Evolutionary conservation across 2,113 vertebrate genomes (phyloP).

Genomic region (Ariopsis seemanni): DNA sequence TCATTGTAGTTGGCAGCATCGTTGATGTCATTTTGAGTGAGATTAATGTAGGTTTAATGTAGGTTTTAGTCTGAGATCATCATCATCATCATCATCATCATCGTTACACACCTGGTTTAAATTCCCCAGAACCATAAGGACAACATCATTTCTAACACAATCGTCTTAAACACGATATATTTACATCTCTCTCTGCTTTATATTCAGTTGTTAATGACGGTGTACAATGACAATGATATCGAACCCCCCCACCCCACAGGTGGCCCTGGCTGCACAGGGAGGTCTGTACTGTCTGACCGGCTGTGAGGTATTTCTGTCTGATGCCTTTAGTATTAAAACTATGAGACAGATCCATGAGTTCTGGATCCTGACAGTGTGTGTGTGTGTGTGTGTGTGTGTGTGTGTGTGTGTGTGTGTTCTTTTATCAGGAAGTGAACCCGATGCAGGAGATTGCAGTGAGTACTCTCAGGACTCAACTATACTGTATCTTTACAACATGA

Average conservation of each 20-base stretch:
- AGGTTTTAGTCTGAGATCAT: neutral
- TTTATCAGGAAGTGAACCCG: slow-evolving; percentile 66
- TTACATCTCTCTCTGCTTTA: neutral
- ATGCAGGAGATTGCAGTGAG: slow-evolving; percentile 73
- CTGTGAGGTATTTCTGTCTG: slow-evolving; percentile 81
- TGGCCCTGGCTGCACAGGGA: slow-evolving; percentile 86
- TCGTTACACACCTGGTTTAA: neutral
- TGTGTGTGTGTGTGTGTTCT: slow-evolving; percentile 8
- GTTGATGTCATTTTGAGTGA: slow-evolving; percentile 91
- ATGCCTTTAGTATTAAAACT: neutral
- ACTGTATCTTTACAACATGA: neutral
- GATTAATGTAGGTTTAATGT: slow-evolving; percentile 80
- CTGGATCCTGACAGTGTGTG: neutral
- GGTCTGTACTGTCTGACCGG: slow-evolving; percentile 92
- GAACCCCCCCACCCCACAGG: slow-evolving; percentile 63
- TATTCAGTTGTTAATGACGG: neutral
- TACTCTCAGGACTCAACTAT: neutral
- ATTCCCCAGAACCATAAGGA: neutral
- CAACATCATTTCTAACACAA: neutral
- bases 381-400: slow-evolving; percentile 6
- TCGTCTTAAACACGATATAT: neutral
- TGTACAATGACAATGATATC: neutral
- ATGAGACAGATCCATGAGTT: neutral
- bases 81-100: neutral
- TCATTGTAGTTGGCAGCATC: slow-evolving; percentile 93